Base-by-base conservation (phyloP, 2,888 invertebrate species). In the Caenorhabditis sp. region DNA sequence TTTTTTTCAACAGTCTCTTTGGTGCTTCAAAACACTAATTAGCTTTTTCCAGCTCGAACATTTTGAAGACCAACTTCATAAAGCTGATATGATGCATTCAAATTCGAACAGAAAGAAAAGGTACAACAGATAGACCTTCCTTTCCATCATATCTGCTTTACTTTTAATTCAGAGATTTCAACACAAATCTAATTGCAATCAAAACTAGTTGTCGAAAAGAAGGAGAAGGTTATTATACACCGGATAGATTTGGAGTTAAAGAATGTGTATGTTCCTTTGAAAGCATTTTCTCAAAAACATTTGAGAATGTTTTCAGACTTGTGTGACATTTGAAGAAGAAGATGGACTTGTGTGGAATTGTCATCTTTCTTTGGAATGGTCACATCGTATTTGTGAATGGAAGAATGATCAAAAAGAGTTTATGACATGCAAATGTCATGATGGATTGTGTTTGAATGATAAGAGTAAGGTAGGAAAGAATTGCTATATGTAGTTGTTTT, bases 21-120 rank as follows among this genome's bases (percentile, higher is more conserved):
- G n/a, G n/a, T n/a, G n/a, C n/a, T n/a, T n/a, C n/a, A 27, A 43
- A 63, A 17, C 5, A 27, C 3, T 50, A n/a, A 26, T 38, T 56
- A n/a, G n/a, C n/a, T 25, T 59, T 54, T 76, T 82, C 25, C 58
- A 85, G 85, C 61, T 86, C 38, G 77, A 77, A 61, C 84, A 85
- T 2, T 86, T 84, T 64, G 84, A 86, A 58, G 60, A 67, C 53
- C 85, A 84, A 17, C 70, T 77, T 58, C 69, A 69, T 21, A 67
- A 64, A 23, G 70, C 68, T 52, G 71, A 69, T 43, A 3, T 43
- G 17, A 63, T 59, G 20, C 61, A 63, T 31, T n/a, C 25, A 21
- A 63, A 59, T 54, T n/a, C 57, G 25, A 61, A 43, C 27, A 64
- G 63, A 38, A 72, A 59, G 20, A 72, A 67, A 27, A n/a, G 73